Base-by-base conservation (phyloP, 23 tunicate species). In the Ascidia mentula region DNA sequence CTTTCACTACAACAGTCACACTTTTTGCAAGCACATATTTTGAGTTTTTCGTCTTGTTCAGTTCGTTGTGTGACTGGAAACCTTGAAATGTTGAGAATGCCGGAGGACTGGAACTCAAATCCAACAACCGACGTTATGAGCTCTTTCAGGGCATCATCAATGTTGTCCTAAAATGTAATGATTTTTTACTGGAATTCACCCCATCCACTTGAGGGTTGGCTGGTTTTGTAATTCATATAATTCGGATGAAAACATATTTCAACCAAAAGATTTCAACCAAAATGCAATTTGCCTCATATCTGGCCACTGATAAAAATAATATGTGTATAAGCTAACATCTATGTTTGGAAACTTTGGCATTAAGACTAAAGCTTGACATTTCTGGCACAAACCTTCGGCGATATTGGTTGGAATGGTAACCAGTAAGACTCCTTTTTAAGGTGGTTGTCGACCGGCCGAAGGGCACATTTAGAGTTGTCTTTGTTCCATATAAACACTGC, bases 401-500 rank as follows among this genome's bases (percentile, higher is more conserved):
- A 34, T 9, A 79, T 15, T 34, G 60, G 65, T 59, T n/a, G 65
- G 42, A 32, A 79, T 33, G 82, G 82, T 59, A 79, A 73, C 82
- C 82, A 79, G 7, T 32, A 79, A 32, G 37, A 33, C 45, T 77
- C 53, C 69, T 28, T 38, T 18, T 20, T 38, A 5, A 31, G 37
- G 20, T 74, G 34, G 15, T 18, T 77, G 17, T 32, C 34, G 32
- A 32, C 69, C 17, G 69, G 73, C 30, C 65, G 65, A 26, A 53
- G 24, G 24, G 69, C 26, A 34, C 82, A 79, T 36, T 79, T 60
- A 26, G 38, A 34, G 36, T 60, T 45, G 0, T 15, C 45, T 17
- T 40, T 22, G 34, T 61, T 79, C 82, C 82, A 79, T 2, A 79
- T 17, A 79, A 79, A 79, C 45, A 79, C 35, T 31, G 82, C 82